Evolutionary conservation across 1,140 invertebrate genomes (phyloP), one percentile per base, ranked within the genome.

Genomic region (Drosophila leontia): DNA sequence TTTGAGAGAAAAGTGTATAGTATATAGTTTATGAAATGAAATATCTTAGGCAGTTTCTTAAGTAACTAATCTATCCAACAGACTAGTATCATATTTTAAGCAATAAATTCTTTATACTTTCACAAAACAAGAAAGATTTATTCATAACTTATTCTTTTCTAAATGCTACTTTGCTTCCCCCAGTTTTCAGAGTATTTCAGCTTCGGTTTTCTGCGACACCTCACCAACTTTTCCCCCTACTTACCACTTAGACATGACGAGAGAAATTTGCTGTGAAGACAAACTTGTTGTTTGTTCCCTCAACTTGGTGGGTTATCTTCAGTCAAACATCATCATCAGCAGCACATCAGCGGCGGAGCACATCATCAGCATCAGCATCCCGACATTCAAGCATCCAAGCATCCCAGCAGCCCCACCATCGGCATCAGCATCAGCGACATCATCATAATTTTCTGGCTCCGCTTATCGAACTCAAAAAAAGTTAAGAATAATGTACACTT

Each of bases 401-500:
- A 65, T 9, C 12, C 7, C 60, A 61, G 62, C 71, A 61, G 44
- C 47, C 34, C 17, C 75, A 61, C 59, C 71, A 57, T 55, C 42
- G 9, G n/a, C 42, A 44, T 44, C 42, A 34, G 32, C 32, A 34
- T 26, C 55, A 45, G 41, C 63, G 71, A 34, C 74, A 79, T 79
- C 77, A 79, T 76, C 84, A 87, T 88, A 87, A 88, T 84, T 88
- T 64, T 75, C 60, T 88, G 60, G 59, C 48, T 61, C 34, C 63
- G 82, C 84, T 87, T 87, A 84, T 87, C 85, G 84, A 84, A 88
- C 59, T 70, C 84, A 79, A 78, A 64, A 80, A 80, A 87, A 87
- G 85, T 88, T 83, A 83, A 75, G 84, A 88, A 88, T 87, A 84
- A 88, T 87, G 77, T 80, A 75, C 77, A 88, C 84, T 88, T 81